Evolutionary conservation across 2,888 invertebrate species (phyloP), one percentile per base, ranked within the genome.

Genomic region (Nemotelus pantherinus): DNA sequence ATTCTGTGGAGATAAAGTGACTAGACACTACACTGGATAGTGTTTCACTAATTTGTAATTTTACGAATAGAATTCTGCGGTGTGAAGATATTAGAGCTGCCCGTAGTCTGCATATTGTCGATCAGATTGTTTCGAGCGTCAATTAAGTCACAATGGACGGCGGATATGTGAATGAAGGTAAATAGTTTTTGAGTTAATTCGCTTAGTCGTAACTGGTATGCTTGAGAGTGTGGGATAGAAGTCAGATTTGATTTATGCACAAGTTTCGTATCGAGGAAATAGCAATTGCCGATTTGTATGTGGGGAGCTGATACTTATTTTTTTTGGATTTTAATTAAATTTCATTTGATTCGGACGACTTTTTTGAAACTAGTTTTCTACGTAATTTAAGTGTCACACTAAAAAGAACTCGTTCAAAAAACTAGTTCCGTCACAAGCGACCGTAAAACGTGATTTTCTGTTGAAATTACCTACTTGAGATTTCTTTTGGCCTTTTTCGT

Each of bases 131-230:
- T 10, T 25, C 44, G 47, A 65, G 44, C 3, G 44, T 45, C 65
- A 10, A 47, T 7, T 9, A 7, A 50, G 53, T 41, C 57, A 86
- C 84, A 82, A 86, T 86, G 86, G 86, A 86, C 80, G 85, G 86
- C 81, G 86, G 86, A 82, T 86, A 86, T 81, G 85, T 86, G 81
- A 86, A 86, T 81, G 86, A 86, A 86, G 86, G 86, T 86, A 83
- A 41, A 10, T 10, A 25, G 43, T 6, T 68, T 76, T 10, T 68
- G 39, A 5, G 7, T 50, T 50, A n/a, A 50, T 68, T 68, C 39
- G n/a, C 63, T 41, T 41, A 3, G 43, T 3, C 39, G 4, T 48
- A 68, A 68, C 50, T 68, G 39, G 68, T 48, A 50, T 68, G 50
- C 50, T 48, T 25, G 41, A 9, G 39, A 68, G 63, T 63, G 63